A percentile compares a stretch with the other conserved stretches of the same genome.
These are phyloP conservation scores for Aurelia sp. DNA, from an alignment of 30 jellyfish, hydroid and myxozoan genomes.

Conservation along the genomic window DNA sequence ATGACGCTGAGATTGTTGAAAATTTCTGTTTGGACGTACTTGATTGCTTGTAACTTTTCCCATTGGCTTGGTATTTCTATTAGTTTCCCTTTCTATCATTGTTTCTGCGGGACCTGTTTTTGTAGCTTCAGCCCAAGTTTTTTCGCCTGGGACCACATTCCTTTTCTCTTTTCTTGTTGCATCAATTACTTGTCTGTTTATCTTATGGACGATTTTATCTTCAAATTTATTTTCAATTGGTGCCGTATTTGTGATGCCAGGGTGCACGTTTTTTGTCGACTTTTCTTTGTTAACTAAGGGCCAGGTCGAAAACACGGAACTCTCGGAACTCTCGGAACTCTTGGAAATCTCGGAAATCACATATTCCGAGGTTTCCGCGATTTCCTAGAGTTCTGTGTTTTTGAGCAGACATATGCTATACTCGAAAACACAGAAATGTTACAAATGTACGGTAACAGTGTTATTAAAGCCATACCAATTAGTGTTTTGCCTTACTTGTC, in stretches of 20 bases:
- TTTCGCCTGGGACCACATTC: conserved; percentile 24
- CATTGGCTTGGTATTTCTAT: conserved; percentile 5
- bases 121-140: conserved; percentile 22
- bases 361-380: too few relatives aligned
- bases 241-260: conserved; percentile 1
- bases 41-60: neutral
- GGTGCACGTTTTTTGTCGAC: conserved; percentile 12
- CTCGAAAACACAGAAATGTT: too few relatives aligned
- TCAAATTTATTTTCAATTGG: conserved; percentile 2
- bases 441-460: too few relatives aligned
- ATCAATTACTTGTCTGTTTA: conserved; percentile 1
- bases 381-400: too few relatives aligned
- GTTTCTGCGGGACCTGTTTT: conserved; percentile 23
- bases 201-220: neutral
- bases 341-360: too few relatives aligned
- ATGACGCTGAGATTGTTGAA: neutral
- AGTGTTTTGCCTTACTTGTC: too few relatives aligned
- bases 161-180: conserved; percentile 14
- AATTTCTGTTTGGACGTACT: neutral
- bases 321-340: too few relatives aligned
- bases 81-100: neutral
- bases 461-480: too few relatives aligned
- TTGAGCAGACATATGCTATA: too few relatives aligned
- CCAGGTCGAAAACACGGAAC: too few relatives aligned
- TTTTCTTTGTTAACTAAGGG: too few relatives aligned